Percentiles rank a stretch among this genome's conserved stretches.
These are phyloP conservation scores for Meriones psammophilus DNA, from an alignment of 2,797 vertebrate species.

Conservation along the genomic window DNA sequence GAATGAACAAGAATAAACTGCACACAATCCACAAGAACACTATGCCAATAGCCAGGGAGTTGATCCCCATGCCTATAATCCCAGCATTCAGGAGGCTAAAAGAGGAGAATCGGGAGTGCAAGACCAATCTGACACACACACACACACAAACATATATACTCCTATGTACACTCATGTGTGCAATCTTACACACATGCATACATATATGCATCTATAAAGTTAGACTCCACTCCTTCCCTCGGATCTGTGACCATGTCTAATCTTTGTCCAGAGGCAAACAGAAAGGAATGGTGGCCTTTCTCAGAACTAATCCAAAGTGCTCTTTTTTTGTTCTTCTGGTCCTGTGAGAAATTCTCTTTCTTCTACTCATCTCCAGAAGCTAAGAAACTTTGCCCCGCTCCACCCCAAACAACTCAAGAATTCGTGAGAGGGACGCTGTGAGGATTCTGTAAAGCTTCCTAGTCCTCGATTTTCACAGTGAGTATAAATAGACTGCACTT, in stretches of 20 bases:
- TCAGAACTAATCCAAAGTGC: not conserved
- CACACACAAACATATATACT: not conserved
- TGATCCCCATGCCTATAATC: not conserved
- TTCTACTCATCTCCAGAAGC: constrained; percentile 73
- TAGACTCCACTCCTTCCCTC: not conserved
- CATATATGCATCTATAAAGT: not conserved
- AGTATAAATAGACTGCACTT: constrained; percentile 81
- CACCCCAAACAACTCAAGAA: constrained; percentile 61
- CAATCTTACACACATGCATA: not conserved
- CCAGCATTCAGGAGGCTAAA: not conserved
- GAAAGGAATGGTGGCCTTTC: not conserved
- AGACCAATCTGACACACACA: not conserved
- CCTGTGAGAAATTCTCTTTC: constrained; percentile 63
- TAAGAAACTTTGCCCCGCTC: constrained; percentile 73
- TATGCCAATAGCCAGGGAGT: too few relatives aligned
- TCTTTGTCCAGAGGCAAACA: not conserved
- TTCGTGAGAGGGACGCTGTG: constrained; percentile 49
- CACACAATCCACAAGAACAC: too few relatives aligned
- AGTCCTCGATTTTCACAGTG: constrained; percentile 77
- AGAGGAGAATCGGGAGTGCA: not conserved
- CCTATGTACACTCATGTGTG: not conserved
- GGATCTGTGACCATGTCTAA: not conserved
- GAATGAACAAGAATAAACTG: too few relatives aligned
- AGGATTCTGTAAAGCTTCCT: constrained; percentile 44
- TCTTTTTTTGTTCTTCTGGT: not conserved